Evolutionary conservation across 2,113 vertebrate genomes (phyloP).

Genomic region (Cariama cristata): DNA sequence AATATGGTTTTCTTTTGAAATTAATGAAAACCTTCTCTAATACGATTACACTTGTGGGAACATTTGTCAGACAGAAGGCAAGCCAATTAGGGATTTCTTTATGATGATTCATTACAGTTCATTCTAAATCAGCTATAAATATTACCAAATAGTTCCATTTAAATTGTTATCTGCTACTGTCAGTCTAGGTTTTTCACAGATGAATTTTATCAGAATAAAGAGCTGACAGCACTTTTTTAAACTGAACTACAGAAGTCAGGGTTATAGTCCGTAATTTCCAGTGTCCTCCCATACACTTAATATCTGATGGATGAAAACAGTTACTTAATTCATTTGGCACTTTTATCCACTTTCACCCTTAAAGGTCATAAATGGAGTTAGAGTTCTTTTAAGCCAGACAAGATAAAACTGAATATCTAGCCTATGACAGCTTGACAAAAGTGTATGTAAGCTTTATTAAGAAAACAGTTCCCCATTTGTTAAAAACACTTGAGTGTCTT

Average conservation of each 20-base stretch:
- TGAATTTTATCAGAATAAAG: constrained; percentile 18
- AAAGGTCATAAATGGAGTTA: neutral
- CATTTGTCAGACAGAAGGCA: neutral
- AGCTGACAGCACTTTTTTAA: neutral
- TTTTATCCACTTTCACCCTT: neutral
- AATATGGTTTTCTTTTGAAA: constrained; percentile 8
- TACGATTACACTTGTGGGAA: neutral
- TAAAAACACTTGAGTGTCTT: neutral
- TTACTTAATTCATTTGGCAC: constrained; percentile 6
- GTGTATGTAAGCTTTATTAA: neutral
- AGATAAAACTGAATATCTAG: neutral
- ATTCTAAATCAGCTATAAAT: constrained; percentile 16
- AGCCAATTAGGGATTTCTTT: constrained; percentile 32
- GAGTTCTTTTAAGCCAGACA: neutral
- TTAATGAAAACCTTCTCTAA: constrained; percentile 11
- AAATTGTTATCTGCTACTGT: constrained; percentile 11
- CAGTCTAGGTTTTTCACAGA: neutral
- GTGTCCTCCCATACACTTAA: neutral
- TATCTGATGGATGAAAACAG: neutral
- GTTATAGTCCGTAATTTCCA: neutral
- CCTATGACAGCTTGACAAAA: neutral
- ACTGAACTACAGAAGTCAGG: neutral
- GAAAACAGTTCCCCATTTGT: neutral
- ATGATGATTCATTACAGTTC: neutral
- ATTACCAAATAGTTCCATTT: neutral